Evolutionary conservation across 1,140 invertebrate genomes (phyloP), one percentile per base, ranked within the genome.

Genomic region (Agraylea sexmaculata): DNA sequence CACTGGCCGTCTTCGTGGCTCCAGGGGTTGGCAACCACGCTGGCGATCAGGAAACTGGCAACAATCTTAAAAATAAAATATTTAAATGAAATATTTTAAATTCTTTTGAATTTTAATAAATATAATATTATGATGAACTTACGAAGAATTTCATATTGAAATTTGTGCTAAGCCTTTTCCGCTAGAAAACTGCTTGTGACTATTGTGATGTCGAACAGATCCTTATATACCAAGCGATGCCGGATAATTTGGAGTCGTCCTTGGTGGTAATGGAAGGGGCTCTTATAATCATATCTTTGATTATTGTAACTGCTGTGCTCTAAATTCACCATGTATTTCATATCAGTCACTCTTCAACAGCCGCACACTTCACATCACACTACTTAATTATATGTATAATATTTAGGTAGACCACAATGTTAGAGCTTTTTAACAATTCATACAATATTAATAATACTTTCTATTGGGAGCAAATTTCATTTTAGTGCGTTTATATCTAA

Each of bases 71-170:
- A 5, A 7, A 5, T 31, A 12, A 31, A 31, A 16, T 31, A 12
- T 31, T 31, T 31, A 15, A 31, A 8, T 12, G 10, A 31, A 7
- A 15, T 7, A 31, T n/a, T n/a, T n/a, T n/a, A 5, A 31, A 31
- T 13, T 7, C 5, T 7, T 7, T 31, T 6, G 11, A 15, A 20
- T 34, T 19, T 8, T 5, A 18, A 19, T 35, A 17, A 10, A 35
- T 19, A 35, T 17, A 35, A 13, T 35, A 34, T 13, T n/a, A n/a
- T n/a, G n/a, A n/a, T n/a, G n/a, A 7, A 37, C 35, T 37, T 15
- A 37, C 35, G n/a, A 37, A 4, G 39, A 41, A 41, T 34, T 41
- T 41, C 39, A 41, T 41, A 10, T 34, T 33, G 11, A 22, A 11
- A 25, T 7, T 16, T 28, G 35, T 10, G 39, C 19, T 34, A 21